These are phyloP conservation scores for Mimas tiliae DNA, from an alignment of 2,888 invertebrate species.

Conservation along the genomic window DNA sequence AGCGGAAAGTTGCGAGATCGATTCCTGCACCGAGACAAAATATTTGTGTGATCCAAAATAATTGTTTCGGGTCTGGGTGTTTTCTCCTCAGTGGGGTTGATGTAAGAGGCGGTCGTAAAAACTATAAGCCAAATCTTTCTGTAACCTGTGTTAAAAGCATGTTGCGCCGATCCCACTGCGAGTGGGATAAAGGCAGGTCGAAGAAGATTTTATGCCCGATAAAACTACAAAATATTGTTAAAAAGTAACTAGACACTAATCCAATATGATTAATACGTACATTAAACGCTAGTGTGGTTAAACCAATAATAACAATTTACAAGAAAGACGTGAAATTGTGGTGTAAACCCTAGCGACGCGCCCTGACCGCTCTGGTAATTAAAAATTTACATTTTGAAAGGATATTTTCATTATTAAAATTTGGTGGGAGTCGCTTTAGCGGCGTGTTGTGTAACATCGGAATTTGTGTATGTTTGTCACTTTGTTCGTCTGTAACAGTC, in stretches of 20 bases:
- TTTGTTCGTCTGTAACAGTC: neutral
- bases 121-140: too few species aligned
- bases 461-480: neutral
- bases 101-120: too few species aligned
- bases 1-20: too few species aligned
- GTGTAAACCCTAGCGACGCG: constrained; percentile 43
- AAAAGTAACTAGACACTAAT: neutral
- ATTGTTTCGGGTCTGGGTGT: too few species aligned
- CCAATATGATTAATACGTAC: neutral
- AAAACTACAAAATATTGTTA: neutral
- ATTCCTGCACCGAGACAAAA: too few species aligned
- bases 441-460: constrained; percentile 38
- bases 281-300: neutral
- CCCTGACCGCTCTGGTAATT: constrained; percentile 55
- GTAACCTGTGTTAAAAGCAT: too few species aligned
- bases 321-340: constrained; percentile 34
- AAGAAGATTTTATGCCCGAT: too few species aligned
- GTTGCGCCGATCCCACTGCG: too few species aligned
- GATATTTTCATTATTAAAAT: constrained; percentile 82
- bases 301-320: constrained; percentile 11
- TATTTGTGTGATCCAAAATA: too few species aligned
- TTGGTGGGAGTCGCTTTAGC: constrained; percentile 69
- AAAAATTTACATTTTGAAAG: constrained; percentile 82
- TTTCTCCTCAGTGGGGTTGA: too few species aligned
- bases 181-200: too few species aligned